Evolutionary conservation across 2,797 vertebrate species (phyloP).

Genomic region (Aulostomus chinensis): DNA sequence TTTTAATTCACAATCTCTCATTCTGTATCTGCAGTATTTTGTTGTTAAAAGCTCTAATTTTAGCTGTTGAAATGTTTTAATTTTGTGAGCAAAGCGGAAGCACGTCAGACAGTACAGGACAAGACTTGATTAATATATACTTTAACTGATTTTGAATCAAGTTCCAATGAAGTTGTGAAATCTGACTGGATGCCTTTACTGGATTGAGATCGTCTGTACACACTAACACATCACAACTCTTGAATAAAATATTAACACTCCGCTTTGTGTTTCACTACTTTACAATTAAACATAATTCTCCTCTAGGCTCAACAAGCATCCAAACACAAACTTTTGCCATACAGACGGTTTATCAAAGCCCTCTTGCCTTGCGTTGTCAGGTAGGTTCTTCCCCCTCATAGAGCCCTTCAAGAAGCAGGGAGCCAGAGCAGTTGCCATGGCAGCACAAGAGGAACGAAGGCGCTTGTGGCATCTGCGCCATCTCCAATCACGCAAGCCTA

Average conservation of each 20-base stretch:
- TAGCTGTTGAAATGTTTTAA: too few species aligned
- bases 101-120: too few species aligned
- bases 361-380: slow-evolving; percentile 36
- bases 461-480: slow-evolving; percentile 29
- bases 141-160: too few species aligned
- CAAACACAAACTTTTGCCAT: slow-evolving; percentile 16
- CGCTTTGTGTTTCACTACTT: slow-evolving; percentile 44
- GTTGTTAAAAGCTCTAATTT: too few species aligned
- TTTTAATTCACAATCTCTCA: background rate
- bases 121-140: too few species aligned
- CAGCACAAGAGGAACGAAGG: slow-evolving; percentile 59
- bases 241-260: slow-evolving; percentile 54
- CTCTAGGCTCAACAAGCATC: slow-evolving; percentile 27
- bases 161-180: too few species aligned
- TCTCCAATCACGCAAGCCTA: slow-evolving; percentile 44
- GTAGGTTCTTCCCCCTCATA: slow-evolving; percentile 52
- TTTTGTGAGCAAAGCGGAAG: too few species aligned
- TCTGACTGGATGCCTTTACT: too few species aligned
- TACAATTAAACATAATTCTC: slow-evolving; percentile 9
- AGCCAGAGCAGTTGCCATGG: slow-evolving; percentile 75
- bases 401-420: slow-evolving; percentile 40
- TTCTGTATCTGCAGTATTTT: background rate
- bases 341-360: slow-evolving; percentile 13
- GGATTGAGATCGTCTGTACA: slow-evolving; percentile 14
- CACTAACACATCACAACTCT: slow-evolving; percentile 2